Evolutionary conservation across 2,113 vertebrate genomes (phyloP).

Genomic region (Elephas maximus): DNA sequence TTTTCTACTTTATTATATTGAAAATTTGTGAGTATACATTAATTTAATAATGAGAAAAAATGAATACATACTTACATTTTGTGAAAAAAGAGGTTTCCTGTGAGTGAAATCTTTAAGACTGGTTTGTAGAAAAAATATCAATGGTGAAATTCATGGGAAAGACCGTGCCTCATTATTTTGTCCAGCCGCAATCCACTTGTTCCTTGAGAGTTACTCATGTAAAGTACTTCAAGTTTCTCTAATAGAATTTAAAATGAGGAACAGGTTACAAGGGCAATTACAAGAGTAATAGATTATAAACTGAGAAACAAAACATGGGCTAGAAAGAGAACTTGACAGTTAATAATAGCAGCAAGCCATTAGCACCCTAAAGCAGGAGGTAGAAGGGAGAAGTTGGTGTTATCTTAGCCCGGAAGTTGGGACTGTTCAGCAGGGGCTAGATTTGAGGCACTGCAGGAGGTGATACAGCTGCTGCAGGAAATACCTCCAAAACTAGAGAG

Average conservation of each 20-base stretch:
- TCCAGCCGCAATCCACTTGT: neutral
- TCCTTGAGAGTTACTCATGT: neutral
- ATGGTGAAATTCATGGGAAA: neutral
- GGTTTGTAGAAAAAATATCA: constrained; percentile 14
- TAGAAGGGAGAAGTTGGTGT: neutral
- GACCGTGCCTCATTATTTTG: neutral
- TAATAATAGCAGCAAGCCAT: neutral
- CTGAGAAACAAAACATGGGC: neutral
- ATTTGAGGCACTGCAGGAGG: too few species aligned
- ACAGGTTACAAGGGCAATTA: neutral
- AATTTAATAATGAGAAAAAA: neutral
- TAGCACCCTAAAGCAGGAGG: neutral
- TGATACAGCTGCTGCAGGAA: neutral
- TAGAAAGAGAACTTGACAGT: neutral
- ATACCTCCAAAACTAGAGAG: neutral
- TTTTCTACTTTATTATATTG: neutral
- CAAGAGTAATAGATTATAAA: neutral
- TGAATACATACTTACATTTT: neutral
- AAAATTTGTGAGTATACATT: neutral
- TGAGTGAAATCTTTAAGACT: neutral
- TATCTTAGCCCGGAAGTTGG: neutral
- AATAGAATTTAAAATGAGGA: neutral
- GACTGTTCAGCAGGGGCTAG: neutral
- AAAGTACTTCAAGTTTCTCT: neutral
- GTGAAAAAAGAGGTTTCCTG: neutral